Evolutionary conservation across 2,797 vertebrate species (phyloP), one percentile per base, ranked within the genome.

Genomic region (Notolabrus celidotus): DNA sequence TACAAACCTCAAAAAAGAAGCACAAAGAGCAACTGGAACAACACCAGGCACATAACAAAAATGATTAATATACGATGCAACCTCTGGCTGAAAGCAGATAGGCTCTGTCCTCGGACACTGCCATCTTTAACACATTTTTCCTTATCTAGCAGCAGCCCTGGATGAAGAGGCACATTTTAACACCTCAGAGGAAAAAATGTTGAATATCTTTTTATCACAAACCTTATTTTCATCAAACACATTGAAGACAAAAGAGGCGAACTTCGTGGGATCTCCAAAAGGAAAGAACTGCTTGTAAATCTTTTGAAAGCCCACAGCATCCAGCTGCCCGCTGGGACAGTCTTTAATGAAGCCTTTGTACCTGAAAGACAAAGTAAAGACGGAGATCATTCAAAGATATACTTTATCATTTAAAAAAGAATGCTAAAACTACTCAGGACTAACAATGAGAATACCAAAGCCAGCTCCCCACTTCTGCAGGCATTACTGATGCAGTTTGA

Each of bases 321-420:
- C 98, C 29, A 99, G 93, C 93, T 99, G 98, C 46, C 98, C 98
- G 0, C 97, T 99, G 50, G 98, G 98, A 69, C 98, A 99, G 79
- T 99, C 98, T 89, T 99, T 99, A 83, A 99, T 99, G 83, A 99
- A 99, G 81, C 98, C 98, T 89, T 99, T 99, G 88, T 99, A 99
- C 98, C 98, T 99, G 90, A 0, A 16, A 82, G 36, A 71, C 3
- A 38, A 47, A 82, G 45, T 2, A 60, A 8, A 79, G 23, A 59
- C 2, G 36, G 36, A 78, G 15, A 58, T 34, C 0, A 43, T 52
- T 52, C 12, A 15, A 63, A 67, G 36, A 62, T 17, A 61, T 46
- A 6, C 3, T 70, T 12, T 5, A 36, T 10, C 61, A 45, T 22
- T 19, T 19, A 4, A 46, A 60, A 23, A 0, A 69, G 16, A 58